Conservation (phyloP, 2,797 vertebrate genomes). For the Alcedo atthis region DNA sequence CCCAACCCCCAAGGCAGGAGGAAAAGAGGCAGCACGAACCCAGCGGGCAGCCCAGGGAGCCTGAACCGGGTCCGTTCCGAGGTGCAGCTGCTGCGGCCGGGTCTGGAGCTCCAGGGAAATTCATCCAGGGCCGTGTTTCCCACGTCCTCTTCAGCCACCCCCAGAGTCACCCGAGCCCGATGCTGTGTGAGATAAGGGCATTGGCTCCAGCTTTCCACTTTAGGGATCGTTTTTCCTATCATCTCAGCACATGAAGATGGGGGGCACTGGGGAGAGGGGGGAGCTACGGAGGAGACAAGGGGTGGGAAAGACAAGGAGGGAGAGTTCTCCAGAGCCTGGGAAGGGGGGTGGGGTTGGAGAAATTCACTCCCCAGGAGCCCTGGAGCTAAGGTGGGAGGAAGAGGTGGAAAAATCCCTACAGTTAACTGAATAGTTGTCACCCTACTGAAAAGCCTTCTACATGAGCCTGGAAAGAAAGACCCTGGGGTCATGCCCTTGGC, state of each 20-base stretch:
- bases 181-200: not conserved
- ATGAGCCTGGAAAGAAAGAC: not conserved
- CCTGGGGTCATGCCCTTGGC: not conserved
- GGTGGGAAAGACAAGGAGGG: not conserved
- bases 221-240: slow-evolving; percentile 27
- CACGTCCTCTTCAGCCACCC: slow-evolving; percentile 11
- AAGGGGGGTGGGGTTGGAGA: not conserved
- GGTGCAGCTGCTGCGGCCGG: slow-evolving; percentile 15
- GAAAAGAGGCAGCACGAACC: not conserved
- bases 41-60: not conserved
- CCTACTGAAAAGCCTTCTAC: not conserved
- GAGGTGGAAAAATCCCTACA: not conserved
- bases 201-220: slow-evolving; percentile 37
- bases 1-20: not conserved
- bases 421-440: accelerated
- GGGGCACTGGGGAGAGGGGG: slow-evolving; percentile 41
- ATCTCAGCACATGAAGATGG: slow-evolving; percentile 15
- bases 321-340: not conserved
- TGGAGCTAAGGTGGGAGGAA: not conserved
- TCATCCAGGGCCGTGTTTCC: not conserved
- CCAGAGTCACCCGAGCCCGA: not conserved
- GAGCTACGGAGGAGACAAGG: not conserved
- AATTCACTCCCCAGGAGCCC: not conserved
- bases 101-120: slow-evolving; percentile 5
- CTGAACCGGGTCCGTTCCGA: not conserved